phyloP scores from a whole-genome alignment of 2,113 vertebrate species.

The Odocoileus virginianus region DNA sequence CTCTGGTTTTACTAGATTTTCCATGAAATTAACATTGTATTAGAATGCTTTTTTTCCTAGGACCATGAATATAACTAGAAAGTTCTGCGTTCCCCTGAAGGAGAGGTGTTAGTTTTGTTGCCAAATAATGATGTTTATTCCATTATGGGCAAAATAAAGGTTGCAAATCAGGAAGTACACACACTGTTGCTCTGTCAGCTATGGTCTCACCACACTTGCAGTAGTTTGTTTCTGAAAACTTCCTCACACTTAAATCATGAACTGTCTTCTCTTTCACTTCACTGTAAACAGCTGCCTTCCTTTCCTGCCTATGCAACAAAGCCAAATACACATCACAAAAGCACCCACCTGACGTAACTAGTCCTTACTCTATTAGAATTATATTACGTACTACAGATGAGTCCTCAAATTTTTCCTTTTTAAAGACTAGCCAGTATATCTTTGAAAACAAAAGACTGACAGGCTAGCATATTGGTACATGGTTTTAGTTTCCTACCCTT shows the following conservation, averaged over 20 bases:
- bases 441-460: neutral
- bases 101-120: neutral
- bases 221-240: neutral
- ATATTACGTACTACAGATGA: neutral
- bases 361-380: neutral
- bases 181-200: neutral
- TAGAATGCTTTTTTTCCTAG: neutral
- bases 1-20: neutral
- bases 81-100: slow-evolving; percentile 6
- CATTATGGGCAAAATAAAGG: slow-evolving; percentile 22
- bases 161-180: neutral
- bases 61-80: neutral
- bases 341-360: neutral
- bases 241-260: neutral
- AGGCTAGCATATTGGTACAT: neutral
- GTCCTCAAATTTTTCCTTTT: neutral
- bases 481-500: neutral
- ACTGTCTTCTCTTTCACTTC: neutral
- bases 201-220: neutral
- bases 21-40: neutral
- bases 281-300: neutral
- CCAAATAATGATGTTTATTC: neutral
- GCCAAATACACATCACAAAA: neutral
- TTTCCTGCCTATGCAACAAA: neutral
- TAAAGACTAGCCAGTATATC: neutral